Conservation (phyloP, 2,113 vertebrate genomes). For the Lophius piscatorius region DNA sequence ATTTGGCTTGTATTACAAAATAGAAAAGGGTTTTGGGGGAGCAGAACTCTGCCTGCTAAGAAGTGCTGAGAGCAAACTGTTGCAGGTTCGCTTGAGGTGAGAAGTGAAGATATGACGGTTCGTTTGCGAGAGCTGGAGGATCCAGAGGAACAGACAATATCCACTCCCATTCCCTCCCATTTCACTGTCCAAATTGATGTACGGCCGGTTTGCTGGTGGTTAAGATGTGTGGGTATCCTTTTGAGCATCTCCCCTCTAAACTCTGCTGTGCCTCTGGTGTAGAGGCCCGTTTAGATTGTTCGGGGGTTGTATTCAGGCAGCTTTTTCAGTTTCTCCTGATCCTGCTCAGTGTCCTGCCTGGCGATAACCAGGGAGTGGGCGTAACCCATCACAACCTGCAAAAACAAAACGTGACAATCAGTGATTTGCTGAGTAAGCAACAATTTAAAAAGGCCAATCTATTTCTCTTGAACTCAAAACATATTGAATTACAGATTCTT, state of each 20-base stretch:
- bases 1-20: conserved; percentile 47
- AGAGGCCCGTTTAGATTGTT: conserved; percentile 82
- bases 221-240: conserved; percentile 52
- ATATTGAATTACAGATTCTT: too few relatives aligned
- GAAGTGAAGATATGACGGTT: conserved; percentile 21
- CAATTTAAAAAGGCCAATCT: too few relatives aligned
- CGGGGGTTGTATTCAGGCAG: conserved; percentile 96
- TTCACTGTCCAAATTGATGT: conserved; percentile 48
- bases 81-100: conserved; percentile 30
- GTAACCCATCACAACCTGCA: conserved; percentile 95
- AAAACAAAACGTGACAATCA: conserved; percentile 2
- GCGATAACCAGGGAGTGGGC: conserved; percentile 90
- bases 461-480: too few relatives aligned
- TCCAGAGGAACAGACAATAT: conserved; percentile 6
- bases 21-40: conserved; percentile 47
- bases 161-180: conserved; percentile 27
- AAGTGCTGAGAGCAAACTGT: conserved; percentile 61
- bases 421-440: neutral
- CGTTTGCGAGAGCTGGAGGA: conserved; percentile 16
- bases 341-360: conserved; percentile 86
- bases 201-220: conserved; percentile 52
- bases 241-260: conserved; percentile 29
- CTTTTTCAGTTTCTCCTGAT: conserved; percentile 90
- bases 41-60: conserved; percentile 52
- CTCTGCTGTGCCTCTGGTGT: conserved; percentile 34